Conservation (phyloP, 1,140 invertebrate genomes). For the Conus betulinus region DNA sequence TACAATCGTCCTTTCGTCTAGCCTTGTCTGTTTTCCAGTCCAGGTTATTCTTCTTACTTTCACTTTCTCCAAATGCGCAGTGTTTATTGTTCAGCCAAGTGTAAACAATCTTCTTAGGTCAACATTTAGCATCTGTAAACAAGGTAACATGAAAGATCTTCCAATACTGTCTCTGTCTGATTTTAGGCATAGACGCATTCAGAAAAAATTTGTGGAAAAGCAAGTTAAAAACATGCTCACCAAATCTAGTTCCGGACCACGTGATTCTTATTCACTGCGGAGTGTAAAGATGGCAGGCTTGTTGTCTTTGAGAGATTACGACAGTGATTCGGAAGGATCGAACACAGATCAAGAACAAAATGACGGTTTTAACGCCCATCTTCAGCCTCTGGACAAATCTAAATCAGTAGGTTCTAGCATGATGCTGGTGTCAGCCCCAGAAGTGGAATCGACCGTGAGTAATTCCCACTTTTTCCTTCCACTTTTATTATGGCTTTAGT, state of each 20-base stretch:
- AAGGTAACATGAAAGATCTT: neutral
- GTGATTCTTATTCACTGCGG: slow-evolving; percentile 25
- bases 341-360: slow-evolving; percentile 70
- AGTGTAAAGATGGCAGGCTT: slow-evolving; percentile 50
- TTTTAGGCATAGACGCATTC: neutral
- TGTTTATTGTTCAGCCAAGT: neutral
- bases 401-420: slow-evolving; percentile 76
- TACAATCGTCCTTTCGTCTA: neutral
- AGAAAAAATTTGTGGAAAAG: neutral
- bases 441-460: slow-evolving; percentile 85
- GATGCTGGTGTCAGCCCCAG: slow-evolving; percentile 86
- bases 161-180: neutral
- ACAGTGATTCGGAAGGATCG: slow-evolving; percentile 79
- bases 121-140: neutral
- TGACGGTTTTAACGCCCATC: slow-evolving; percentile 77
- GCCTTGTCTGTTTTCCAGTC: neutral
- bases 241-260: neutral
- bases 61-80: neutral
- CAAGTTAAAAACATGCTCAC: neutral
- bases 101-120: neutral
- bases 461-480: neutral
- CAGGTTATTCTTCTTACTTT: neutral
- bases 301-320: slow-evolving; percentile 80
- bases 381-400: slow-evolving; percentile 77
- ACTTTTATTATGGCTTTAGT: too few species aligned